phyloP scores from a whole-genome alignment of 2,797 vertebrate genomes.

The Lagodon rhomboides region DNA sequence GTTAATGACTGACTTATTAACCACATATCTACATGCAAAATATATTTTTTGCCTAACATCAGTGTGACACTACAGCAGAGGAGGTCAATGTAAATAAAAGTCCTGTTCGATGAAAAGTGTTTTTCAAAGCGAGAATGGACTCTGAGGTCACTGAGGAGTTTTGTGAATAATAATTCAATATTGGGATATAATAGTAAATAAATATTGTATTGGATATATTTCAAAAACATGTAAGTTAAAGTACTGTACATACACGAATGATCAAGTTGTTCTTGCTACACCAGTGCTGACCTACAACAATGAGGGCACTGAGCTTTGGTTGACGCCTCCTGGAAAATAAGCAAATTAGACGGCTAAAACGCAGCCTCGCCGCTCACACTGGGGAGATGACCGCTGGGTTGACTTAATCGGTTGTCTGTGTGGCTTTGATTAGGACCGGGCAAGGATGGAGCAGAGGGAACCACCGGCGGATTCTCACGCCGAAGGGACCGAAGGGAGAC shows the following conservation, averaged over 20 bases:
- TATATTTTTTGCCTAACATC: neutral
- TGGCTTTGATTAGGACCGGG: slow-evolving; percentile 50
- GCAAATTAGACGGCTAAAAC: slow-evolving; percentile 84
- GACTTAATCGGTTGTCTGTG: slow-evolving; percentile 13
- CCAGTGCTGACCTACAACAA: slow-evolving; percentile 59
- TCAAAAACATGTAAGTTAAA: neutral
- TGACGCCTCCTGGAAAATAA: slow-evolving; percentile 78
- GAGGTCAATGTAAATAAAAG: neutral
- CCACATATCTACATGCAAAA: slow-evolving; percentile 22
- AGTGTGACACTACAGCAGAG: neutral
- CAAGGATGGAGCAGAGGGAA: slow-evolving; percentile 79
- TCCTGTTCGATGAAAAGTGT: neutral
- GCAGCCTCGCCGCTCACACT: slow-evolving; percentile 1
- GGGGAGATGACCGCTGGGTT: neutral
- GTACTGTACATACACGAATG: too few species aligned
- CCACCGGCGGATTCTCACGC: neutral
- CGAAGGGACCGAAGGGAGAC: slow-evolving; percentile 64
- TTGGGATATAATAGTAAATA: neutral
- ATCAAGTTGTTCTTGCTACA: slow-evolving; percentile 3
- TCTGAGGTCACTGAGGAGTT: neutral
- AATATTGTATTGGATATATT: neutral
- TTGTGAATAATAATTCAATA: neutral
- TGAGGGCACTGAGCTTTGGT: slow-evolving; percentile 57
- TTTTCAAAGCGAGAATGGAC: neutral
- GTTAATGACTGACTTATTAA: slow-evolving; percentile 27